Evolutionary conservation across 2,797 vertebrate genomes (phyloP).

Genomic region (Microctenopoma steveboyesi): DNA sequence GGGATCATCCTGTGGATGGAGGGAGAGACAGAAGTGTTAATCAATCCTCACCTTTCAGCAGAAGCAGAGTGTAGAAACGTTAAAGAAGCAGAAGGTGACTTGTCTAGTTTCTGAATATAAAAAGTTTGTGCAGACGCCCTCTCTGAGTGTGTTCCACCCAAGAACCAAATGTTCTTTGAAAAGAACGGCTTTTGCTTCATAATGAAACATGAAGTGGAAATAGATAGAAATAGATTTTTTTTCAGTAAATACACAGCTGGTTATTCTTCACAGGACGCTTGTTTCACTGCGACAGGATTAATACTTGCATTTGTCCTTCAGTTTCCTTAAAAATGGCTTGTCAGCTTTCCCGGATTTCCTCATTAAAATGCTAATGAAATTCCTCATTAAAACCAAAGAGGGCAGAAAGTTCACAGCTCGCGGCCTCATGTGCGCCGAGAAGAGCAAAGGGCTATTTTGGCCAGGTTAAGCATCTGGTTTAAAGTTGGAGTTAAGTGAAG

Average conservation of each 20-base stretch:
- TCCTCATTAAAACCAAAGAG: constrained; percentile 67
- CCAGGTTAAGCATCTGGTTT: constrained; percentile 64
- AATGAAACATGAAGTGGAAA: background rate
- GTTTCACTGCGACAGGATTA: constrained; percentile 28
- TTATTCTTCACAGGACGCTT: constrained; percentile 36
- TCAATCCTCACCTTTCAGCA: background rate
- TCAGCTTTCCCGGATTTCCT: constrained; percentile 59
- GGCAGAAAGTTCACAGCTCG: constrained; percentile 45
- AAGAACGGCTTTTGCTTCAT: too few species aligned
- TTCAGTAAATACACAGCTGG: constrained; percentile 4
- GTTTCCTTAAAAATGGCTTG: constrained; percentile 42
- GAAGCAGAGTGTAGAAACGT: too few species aligned
- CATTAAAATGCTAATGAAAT: constrained; percentile 74
- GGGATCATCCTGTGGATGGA: constrained; percentile 92
- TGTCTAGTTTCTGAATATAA: too few species aligned
- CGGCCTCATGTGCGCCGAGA: constrained; percentile 19
- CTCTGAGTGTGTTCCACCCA: too few species aligned
- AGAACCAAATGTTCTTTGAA: too few species aligned
- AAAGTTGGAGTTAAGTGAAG: constrained; percentile 52
- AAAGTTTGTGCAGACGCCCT: too few species aligned
- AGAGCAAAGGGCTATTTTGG: constrained; percentile 36
- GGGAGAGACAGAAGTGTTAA: background rate
- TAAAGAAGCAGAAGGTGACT: too few species aligned
- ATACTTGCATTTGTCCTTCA: constrained; percentile 49
- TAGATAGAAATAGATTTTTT: background rate